phyloP scores from a whole-genome alignment of 2,888 invertebrate species.

The Chesias legatella region DNA sequence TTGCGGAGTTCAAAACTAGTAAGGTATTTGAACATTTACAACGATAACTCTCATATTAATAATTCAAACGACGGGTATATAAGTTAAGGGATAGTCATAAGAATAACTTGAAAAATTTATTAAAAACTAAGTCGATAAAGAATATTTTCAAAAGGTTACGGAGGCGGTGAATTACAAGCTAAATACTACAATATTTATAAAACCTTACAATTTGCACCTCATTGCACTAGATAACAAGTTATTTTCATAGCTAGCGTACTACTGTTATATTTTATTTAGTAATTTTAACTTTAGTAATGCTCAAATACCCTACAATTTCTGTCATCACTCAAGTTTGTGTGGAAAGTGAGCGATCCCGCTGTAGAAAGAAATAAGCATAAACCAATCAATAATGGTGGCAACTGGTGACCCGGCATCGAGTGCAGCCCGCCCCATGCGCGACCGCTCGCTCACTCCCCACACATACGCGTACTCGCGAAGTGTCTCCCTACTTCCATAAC shows the following conservation, averaged over 20 bases:
- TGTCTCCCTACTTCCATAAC: not conserved
- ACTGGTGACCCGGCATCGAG: too few relatives aligned
- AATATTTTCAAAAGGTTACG: conserved; percentile 8
- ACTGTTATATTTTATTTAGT: not conserved
- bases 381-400: too few relatives aligned
- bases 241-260: conserved; percentile 14
- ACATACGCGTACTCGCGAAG: too few relatives aligned
- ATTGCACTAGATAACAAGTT: conserved; percentile 5
- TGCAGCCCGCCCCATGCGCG: too few relatives aligned
- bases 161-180: not conserved
- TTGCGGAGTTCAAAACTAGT: conserved; percentile 1
- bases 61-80: not conserved
- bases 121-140: too few relatives aligned
- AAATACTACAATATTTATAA: conserved; percentile 8
- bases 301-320: conserved; percentile 16
- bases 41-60: conserved; percentile 2
- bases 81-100: too few relatives aligned
- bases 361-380: too few relatives aligned
- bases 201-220: conserved; percentile 10
- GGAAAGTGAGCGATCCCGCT: too few relatives aligned
- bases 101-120: too few relatives aligned
- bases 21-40: conserved; percentile 21
- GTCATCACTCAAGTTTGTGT: too few relatives aligned
- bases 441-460: too few relatives aligned
- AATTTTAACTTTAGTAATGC: conserved; percentile 4